phyloP scores from a whole-genome alignment of 2,888 invertebrate species.

The Melipona beecheii region DNA sequence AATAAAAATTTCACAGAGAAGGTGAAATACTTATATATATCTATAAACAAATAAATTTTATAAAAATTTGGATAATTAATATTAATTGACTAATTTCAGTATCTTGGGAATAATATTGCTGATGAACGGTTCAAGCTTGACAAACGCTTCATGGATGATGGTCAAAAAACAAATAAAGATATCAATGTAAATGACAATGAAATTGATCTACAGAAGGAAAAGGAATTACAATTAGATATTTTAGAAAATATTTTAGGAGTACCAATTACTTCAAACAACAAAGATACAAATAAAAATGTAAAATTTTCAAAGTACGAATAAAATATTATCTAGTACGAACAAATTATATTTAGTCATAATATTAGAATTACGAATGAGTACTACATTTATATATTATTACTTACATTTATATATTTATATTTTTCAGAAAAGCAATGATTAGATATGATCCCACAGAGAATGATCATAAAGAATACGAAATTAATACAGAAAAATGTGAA shows the following conservation, averaged over 20 bases:
- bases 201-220: conserved; percentile 84
- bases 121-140: conserved; percentile 92
- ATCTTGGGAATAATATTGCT: conserved; percentile 87
- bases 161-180: conserved; percentile 79
- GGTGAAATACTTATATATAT: background rate
- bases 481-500: conserved; percentile 62
- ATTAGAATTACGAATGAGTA: background rate
- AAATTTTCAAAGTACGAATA: conserved; percentile 48
- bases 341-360: background rate
- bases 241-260: conserved; percentile 86
- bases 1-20: conserved; percentile 22
- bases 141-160: conserved; percentile 89
- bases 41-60: background rate
- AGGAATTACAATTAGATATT: conserved; percentile 85
- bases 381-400: background rate
- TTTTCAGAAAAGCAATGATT: conserved; percentile 76
- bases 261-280: conserved; percentile 76
- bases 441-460: conserved; percentile 80
- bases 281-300: conserved; percentile 15
- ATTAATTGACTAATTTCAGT: conserved; percentile 47
- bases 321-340: too few relatives aligned
- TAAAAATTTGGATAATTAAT: background rate
- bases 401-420: background rate
- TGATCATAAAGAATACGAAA: conserved; percentile 75
- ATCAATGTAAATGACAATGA: conserved; percentile 65